Percentiles rank a stretch among this genome's conserved stretches.
These are phyloP conservation scores for Syngnathus acus DNA, from an alignment of 2,797 vertebrate species.

Conservation along the genomic window DNA sequence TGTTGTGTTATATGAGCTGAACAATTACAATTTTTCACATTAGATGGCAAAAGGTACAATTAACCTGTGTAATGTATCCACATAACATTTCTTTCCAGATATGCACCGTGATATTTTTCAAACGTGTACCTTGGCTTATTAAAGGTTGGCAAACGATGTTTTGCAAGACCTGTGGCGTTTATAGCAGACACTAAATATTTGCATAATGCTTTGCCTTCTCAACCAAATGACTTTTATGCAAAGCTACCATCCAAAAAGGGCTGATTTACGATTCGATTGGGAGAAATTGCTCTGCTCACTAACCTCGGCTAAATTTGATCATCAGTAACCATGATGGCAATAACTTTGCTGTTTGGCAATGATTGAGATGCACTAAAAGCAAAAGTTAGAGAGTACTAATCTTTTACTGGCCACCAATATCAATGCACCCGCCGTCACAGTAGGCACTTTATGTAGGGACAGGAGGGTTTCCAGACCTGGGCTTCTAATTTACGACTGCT, in stretches of 20 bases:
- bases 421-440: constrained; percentile 41
- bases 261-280: constrained; percentile 58
- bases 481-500: constrained; percentile 53
- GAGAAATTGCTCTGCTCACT: constrained; percentile 45
- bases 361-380: constrained; percentile 64
- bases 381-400: constrained; percentile 54
- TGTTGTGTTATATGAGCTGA: no score
- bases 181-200: constrained; percentile 66
- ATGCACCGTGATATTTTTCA: no score
- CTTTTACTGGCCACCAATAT: constrained; percentile 48
- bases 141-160: constrained; percentile 24
- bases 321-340: constrained; percentile 59
- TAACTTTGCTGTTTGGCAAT: constrained; percentile 49
- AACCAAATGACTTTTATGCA: constrained; percentile 61
- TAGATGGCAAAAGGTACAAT: not conserved
- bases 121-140: not conserved
- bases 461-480: constrained; percentile 36
- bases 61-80: not conserved
- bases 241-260: constrained; percentile 44
- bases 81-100: not conserved
- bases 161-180: constrained; percentile 62
- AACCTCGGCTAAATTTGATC: constrained; percentile 41
- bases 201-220: constrained; percentile 63
- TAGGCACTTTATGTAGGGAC: constrained; percentile 39
- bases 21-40: no score